These are phyloP conservation scores for Herpetotheres cachinnans DNA, from an alignment of 2,113 vertebrate species.

Conservation along the genomic window DNA sequence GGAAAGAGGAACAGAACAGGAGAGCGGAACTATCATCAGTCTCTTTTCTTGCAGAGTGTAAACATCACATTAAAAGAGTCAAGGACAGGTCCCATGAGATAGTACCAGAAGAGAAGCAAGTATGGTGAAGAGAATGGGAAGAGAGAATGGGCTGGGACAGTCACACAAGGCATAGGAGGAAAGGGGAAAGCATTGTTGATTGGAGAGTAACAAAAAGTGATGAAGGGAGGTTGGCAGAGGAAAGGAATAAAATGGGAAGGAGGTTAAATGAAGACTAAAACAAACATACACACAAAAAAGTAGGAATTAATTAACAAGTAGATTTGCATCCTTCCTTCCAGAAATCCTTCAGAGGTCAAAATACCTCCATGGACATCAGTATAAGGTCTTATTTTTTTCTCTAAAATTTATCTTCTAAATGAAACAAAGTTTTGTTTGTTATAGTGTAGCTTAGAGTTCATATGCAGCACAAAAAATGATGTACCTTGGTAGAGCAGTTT, in stretches of 20 bases:
- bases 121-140: neutral
- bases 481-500: neutral
- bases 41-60: neutral
- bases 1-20: neutral
- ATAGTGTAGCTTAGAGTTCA: neutral
- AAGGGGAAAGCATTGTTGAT: neutral
- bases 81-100: neutral
- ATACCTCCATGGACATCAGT: neutral
- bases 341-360: neutral
- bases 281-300: neutral
- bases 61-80: neutral
- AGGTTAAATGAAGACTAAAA: neutral
- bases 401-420: neutral
- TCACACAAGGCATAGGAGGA: neutral
- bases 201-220: neutral
- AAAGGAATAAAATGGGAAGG: neutral
- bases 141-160: neutral
- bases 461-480: neutral
- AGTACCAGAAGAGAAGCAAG: neutral
- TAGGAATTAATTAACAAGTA: neutral
- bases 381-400: neutral
- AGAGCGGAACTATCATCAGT: neutral
- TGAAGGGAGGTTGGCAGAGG: neutral
- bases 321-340: neutral
- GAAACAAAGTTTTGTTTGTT: neutral